These are phyloP conservation scores for Grammomys surdaster DNA, from an alignment of 2,113 vertebrate species.

Conservation along the genomic window DNA sequence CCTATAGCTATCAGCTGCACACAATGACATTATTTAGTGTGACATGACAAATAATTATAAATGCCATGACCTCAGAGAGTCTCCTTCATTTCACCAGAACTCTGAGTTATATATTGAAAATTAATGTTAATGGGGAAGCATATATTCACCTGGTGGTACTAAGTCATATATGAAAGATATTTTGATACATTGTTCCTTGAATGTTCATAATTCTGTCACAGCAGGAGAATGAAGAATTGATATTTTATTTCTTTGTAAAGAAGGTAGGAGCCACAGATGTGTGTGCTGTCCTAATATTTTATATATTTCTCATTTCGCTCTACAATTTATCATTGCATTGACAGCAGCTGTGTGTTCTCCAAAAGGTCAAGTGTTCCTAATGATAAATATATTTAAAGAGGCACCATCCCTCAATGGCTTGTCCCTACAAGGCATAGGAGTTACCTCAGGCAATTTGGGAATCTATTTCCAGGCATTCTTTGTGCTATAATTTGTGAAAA, in stretches of 20 bases:
- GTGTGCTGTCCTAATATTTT: background rate
- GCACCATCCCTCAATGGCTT: background rate
- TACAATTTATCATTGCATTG: background rate
- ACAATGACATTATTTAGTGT: background rate
- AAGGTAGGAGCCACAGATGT: background rate
- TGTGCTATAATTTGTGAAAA: background rate
- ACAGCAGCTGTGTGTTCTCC: background rate
- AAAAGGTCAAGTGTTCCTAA: background rate
- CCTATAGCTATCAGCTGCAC: background rate
- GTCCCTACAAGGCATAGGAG: background rate
- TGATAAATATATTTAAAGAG: background rate
- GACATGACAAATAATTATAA: background rate
- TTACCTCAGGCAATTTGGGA: background rate
- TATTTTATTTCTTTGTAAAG: background rate
- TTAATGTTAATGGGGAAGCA: background rate
- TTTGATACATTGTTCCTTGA: conserved; percentile 8
- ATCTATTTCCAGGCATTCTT: background rate
- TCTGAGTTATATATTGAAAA: background rate
- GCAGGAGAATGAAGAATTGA: background rate
- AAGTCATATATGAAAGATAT: background rate
- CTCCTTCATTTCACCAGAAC: background rate
- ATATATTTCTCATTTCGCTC: background rate
- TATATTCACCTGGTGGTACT: background rate
- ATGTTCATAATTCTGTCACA: background rate
- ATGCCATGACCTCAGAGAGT: background rate